These are phyloP conservation scores for Drosophila sordidula DNA, from an alignment of 2,888 invertebrate genomes.

Conservation along the genomic window DNA sequence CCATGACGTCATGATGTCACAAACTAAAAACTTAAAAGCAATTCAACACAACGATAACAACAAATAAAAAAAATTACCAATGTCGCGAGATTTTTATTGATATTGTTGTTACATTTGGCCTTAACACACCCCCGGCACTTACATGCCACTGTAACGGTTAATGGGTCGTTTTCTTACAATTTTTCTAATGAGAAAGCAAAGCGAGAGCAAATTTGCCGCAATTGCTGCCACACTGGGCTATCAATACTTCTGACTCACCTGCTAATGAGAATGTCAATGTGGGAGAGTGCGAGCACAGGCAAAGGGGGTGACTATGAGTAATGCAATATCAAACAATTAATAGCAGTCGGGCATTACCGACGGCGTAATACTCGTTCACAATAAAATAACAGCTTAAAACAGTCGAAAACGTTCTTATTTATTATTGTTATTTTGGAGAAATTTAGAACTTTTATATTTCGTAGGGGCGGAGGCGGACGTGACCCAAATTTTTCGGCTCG, in stretches of 20 bases:
- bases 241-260: slow-evolving; percentile 40
- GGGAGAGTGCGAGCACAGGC: slow-evolving; percentile 5
- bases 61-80: slow-evolving; percentile 19
- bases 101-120: slow-evolving; percentile 39
- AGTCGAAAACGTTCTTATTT: too few species aligned
- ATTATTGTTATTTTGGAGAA: too few species aligned
- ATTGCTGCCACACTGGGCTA: slow-evolving; percentile 13
- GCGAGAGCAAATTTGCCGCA: slow-evolving; percentile 16
- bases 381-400: too few species aligned
- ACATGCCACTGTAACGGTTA: slow-evolving; percentile 34
- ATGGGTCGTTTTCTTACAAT: slow-evolving; percentile 25
- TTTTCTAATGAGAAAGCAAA: slow-evolving; percentile 16
- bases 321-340: slow-evolving; percentile 28
- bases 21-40: slow-evolving; percentile 12
- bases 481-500: too few species aligned
- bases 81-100: slow-evolving; percentile 21
- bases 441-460: too few species aligned
- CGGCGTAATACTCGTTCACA: too few species aligned
- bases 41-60: slow-evolving; percentile 1
- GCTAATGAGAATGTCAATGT: slow-evolving; percentile 8
- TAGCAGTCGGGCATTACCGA: too few species aligned
- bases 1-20: slow-evolving; percentile 65
- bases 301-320: slow-evolving; percentile 47
- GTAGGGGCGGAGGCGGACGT: too few species aligned
- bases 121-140: slow-evolving; percentile 37